phyloP scores from a whole-genome alignment of 2,113 vertebrate genomes.

The Pleuronectes platessa region DNA sequence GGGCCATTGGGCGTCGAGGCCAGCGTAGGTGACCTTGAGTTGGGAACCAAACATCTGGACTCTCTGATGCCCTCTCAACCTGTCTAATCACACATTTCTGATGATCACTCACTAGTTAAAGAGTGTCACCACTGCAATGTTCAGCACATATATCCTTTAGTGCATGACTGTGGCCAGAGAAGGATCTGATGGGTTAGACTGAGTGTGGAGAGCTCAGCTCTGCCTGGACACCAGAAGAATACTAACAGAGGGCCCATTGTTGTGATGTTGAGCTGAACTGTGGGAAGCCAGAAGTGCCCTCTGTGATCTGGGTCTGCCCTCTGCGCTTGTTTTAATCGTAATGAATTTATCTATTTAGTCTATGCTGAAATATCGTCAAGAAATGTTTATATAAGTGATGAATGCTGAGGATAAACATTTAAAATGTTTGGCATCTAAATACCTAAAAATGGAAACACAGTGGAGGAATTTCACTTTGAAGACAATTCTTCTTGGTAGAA shows the following conservation, averaged over 20 bases:
- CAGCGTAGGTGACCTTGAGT: conserved; percentile 46
- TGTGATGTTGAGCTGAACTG: conserved; percentile 72
- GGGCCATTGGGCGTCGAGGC: conserved; percentile 14
- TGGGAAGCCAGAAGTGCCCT: conserved; percentile 63
- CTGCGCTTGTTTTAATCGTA: conserved; percentile 36
- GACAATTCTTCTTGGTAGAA: conserved; percentile 21
- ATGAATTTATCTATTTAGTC: neutral
- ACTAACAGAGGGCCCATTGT: conserved; percentile 83
- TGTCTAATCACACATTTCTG: conserved; percentile 39
- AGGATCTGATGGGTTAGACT: conserved; percentile 39
- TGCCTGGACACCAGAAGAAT: conserved; percentile 79
- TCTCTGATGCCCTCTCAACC: conserved; percentile 54
- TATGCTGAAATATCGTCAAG: neutral
- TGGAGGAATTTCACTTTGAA: conserved; percentile 7
- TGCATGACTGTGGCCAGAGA: conserved; percentile 25
- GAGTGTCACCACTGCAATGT: neutral
- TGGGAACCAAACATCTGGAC: conserved; percentile 60
- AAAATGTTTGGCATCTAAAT: neutral
- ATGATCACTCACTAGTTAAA: conserved; percentile 35
- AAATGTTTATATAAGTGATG: neutral
- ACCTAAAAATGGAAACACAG: neutral
- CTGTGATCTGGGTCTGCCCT: conserved; percentile 28
- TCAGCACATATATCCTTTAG: neutral
- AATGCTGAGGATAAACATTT: neutral
- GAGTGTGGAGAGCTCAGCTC: conserved; percentile 60